Conservation (phyloP, 2,888 invertebrate species). For the Trilocha varians region DNA sequence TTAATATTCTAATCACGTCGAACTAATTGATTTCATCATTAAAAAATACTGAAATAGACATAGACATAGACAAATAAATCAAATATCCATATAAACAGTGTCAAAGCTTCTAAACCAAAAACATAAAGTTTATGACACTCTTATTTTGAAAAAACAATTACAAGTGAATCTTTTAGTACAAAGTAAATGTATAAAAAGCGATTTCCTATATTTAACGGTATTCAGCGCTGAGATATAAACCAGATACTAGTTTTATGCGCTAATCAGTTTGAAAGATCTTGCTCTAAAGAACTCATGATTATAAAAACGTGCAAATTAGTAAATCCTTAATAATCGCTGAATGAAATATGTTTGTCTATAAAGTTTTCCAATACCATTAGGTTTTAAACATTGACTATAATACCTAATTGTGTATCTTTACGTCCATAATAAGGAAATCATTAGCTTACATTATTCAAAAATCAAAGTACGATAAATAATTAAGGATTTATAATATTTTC, state of each 20-base stretch:
- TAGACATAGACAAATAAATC: too few species aligned
- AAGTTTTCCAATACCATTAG: not conserved
- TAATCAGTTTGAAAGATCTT: constrained; percentile 10
- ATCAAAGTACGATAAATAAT: too few species aligned
- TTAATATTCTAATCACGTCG: too few species aligned
- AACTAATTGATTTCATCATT: too few species aligned
- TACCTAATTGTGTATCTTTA: too few species aligned
- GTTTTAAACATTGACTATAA: too few species aligned
- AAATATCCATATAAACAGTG: too few species aligned
- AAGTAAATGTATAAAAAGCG: constrained; percentile 26
- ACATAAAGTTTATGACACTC: not conserved
- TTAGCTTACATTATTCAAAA: too few species aligned
- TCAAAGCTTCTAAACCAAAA: not conserved
- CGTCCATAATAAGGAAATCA: too few species aligned
- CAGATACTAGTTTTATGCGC: constrained; percentile 10
- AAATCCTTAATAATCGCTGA: not conserved
- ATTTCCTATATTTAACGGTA: constrained; percentile 27
- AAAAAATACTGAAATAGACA: too few species aligned
- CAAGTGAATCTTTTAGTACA: constrained; percentile 20
- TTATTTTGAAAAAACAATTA: constrained; percentile 10
- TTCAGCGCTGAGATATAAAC: constrained; percentile 15
- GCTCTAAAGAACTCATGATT: constrained; percentile 5
- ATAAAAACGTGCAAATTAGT: not conserved
- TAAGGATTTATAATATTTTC: too few species aligned
- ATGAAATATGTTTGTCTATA: not conserved